Conservation (phyloP, 2,113 vertebrate genomes). For the Eupsittula cactorum region DNA sequence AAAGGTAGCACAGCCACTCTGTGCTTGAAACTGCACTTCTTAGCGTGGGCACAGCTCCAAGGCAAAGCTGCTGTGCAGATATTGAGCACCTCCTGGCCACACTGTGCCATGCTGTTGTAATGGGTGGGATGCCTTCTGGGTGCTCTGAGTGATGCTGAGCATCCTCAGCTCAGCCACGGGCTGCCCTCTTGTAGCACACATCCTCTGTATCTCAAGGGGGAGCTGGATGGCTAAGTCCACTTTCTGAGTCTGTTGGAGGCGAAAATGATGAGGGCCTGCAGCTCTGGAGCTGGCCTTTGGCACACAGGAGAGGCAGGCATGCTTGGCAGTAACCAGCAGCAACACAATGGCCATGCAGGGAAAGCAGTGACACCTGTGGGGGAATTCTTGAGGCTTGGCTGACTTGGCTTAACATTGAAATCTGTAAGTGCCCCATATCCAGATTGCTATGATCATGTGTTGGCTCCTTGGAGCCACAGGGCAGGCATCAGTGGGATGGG, state of each 20-base stretch:
- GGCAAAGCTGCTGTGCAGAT: neutral
- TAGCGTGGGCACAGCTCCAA: fast-evolving
- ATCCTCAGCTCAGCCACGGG: neutral
- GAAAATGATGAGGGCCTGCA: neutral
- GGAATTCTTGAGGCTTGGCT: neutral
- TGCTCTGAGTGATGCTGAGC: neutral
- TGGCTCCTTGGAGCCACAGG: neutral
- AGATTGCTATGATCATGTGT: neutral
- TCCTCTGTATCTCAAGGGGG: neutral
- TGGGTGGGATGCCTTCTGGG: neutral
- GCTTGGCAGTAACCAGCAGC: neutral
- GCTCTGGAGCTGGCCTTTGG: neutral
- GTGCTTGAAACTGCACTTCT: fast-evolving
- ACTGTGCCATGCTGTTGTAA: neutral
- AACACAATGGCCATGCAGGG: too few relatives aligned
- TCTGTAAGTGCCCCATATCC: neutral
- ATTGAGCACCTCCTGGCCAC: neutral
- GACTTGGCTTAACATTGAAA: neutral
- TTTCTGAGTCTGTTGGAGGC: neutral
- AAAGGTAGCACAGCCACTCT: neutral
- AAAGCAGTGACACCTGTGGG: neutral
- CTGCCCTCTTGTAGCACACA: neutral
- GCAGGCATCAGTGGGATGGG: neutral
- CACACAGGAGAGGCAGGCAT: neutral
- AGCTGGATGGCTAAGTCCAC: neutral